Evolutionary conservation across 2,113 vertebrate genomes (phyloP).

Genomic region (Ctenomys sociabilis): DNA sequence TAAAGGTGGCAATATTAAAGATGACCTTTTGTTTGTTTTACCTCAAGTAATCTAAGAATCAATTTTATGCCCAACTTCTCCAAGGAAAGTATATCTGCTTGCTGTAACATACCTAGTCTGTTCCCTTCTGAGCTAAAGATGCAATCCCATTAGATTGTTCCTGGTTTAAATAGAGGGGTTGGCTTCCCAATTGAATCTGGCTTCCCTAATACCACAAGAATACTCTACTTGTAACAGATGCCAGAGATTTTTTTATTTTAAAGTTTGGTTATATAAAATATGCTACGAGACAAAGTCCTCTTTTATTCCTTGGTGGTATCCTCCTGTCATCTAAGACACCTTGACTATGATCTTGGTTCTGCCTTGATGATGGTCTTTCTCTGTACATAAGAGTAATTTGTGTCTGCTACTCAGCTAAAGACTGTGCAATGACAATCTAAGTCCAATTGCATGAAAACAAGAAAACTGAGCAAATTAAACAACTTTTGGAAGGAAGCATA

Average conservation of each 20-base stretch:
- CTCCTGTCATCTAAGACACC: neutral
- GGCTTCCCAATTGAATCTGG: neutral
- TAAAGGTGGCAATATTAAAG: too few relatives aligned
- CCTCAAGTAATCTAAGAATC: too few relatives aligned
- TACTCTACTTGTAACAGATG: neutral
- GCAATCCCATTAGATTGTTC: too few relatives aligned
- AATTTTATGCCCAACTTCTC: too few relatives aligned
- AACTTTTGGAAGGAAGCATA: neutral
- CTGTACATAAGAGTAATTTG: accelerated
- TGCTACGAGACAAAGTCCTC: neutral
- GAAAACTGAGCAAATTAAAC: neutral
- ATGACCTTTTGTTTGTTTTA: too few relatives aligned
- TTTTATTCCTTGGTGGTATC: accelerated
- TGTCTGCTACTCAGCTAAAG: neutral
- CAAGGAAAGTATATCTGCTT: too few relatives aligned
- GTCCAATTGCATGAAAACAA: neutral
- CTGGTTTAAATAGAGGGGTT: neutral
- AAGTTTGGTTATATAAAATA: neutral
- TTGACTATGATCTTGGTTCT: neutral
- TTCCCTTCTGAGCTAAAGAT: too few relatives aligned
- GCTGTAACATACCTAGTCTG: too few relatives aligned
- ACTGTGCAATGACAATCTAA: accelerated
- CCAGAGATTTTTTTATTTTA: too few relatives aligned
- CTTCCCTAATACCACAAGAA: neutral
- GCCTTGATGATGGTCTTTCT: neutral